phyloP scores from a whole-genome alignment of 2,888 invertebrate species.

The Andricus curvator region DNA sequence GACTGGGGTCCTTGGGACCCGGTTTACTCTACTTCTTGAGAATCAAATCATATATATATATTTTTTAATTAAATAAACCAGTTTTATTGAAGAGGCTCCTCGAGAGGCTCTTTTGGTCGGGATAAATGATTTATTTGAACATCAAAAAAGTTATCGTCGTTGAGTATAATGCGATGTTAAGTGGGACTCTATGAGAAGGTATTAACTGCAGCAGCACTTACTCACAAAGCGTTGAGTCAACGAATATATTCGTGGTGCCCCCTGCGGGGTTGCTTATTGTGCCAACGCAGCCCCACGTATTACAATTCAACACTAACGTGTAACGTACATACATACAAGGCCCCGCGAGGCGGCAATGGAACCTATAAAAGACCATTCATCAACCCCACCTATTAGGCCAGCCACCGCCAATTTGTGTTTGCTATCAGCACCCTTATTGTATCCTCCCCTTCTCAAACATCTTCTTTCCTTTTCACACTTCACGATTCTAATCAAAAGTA shows the following conservation, averaged over 20 bases:
- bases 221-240: conserved; percentile 24
- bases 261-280: conserved; percentile 67
- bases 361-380: conserved; percentile 66
- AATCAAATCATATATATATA: not conserved
- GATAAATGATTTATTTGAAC: conserved; percentile 23
- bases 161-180: conserved; percentile 15
- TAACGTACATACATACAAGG: conserved; percentile 58
- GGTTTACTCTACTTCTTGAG: not conserved
- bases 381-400: conserved; percentile 62
- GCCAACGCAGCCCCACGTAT: conserved; percentile 63
- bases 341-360: conserved; percentile 57
- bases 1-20: too few relatives aligned
- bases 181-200: conserved; percentile 21
- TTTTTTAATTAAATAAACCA: not conserved
- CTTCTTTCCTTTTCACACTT: conserved; percentile 8
- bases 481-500: not conserved
- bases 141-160: conserved; percentile 30
- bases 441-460: conserved; percentile 26
- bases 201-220: conserved; percentile 20
- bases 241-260: conserved; percentile 48
- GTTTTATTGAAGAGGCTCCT: not conserved
- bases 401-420: conserved; percentile 65
- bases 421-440: conserved; percentile 59
- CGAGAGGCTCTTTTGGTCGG: not conserved
- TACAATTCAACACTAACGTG: conserved; percentile 71